Percentiles rank a stretch among this genome's conserved stretches.
These are phyloP conservation scores for Urocynchramus pylzowi DNA, from an alignment of 2,113 vertebrate species.

Conservation along the genomic window DNA sequence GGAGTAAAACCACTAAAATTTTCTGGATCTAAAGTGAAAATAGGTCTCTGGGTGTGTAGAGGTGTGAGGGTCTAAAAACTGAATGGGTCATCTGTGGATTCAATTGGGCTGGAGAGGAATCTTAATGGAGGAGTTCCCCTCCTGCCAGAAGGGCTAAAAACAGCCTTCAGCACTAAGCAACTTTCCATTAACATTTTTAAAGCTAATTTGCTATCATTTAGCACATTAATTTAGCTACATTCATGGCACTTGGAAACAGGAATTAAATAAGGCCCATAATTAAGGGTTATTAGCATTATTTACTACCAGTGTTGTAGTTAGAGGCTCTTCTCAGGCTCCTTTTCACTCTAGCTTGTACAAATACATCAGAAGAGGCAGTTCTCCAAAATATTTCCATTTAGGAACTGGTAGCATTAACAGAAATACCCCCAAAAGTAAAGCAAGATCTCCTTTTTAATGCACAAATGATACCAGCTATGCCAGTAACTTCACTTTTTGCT, in stretches of 20 bases:
- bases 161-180: background rate
- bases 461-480: background rate
- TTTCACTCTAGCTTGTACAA: background rate
- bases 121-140: background rate
- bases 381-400: background rate
- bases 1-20: background rate
- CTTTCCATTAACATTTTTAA: background rate
- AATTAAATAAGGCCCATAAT: background rate
- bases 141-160: background rate
- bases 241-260: background rate
- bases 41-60: background rate
- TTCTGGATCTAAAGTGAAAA: background rate
- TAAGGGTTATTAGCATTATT: conserved; percentile 31
- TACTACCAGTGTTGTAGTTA: background rate
- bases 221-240: background rate
- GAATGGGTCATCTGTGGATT: background rate
- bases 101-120: background rate
- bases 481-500: background rate
- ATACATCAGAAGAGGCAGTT: background rate
- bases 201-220: conserved; percentile 36
- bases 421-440: background rate
- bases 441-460: background rate
- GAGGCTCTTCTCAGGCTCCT: background rate
- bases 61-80: background rate
- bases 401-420: background rate